phyloP scores from a whole-genome alignment of 2,797 vertebrate species.

The Parauchenoglanis punctatus region DNA sequence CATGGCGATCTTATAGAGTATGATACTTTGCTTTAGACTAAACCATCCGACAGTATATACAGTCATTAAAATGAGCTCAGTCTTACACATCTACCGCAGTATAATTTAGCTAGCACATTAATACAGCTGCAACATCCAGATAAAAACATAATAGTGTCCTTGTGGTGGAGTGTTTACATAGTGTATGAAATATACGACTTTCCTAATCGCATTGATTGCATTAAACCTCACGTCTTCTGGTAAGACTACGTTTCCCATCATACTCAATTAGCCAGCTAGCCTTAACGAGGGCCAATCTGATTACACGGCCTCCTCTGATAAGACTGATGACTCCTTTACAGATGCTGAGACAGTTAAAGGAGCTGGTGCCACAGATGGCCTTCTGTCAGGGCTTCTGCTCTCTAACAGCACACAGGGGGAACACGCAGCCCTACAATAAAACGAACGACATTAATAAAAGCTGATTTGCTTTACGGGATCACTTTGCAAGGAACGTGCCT shows the following conservation, averaged over 20 bases:
- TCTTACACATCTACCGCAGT: no score
- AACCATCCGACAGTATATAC: no score
- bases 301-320: constrained; percentile 53
- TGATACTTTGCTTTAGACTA: no score
- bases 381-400: constrained; percentile 2
- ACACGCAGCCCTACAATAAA: constrained; percentile 5
- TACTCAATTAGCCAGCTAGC: constrained; percentile 57
- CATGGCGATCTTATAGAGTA: no score
- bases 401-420: constrained; percentile 29
- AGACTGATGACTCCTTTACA: constrained; percentile 44
- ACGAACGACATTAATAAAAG: constrained; percentile 9
- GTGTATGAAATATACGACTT: not conserved
- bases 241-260: constrained; percentile 64
- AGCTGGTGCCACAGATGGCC: constrained; percentile 24
- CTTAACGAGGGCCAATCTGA: constrained; percentile 56
- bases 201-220: constrained; percentile 58
- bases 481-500: constrained; percentile 6
- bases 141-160: no score
- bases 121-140: no score
- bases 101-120: no score
- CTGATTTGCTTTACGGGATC: not conserved
- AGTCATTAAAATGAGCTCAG: no score
- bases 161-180: no score
- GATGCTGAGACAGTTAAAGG: constrained; percentile 45
- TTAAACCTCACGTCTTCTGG: constrained; percentile 57